phyloP scores from a whole-genome alignment of 2,888 invertebrate species.

The Anodontia alba region DNA sequence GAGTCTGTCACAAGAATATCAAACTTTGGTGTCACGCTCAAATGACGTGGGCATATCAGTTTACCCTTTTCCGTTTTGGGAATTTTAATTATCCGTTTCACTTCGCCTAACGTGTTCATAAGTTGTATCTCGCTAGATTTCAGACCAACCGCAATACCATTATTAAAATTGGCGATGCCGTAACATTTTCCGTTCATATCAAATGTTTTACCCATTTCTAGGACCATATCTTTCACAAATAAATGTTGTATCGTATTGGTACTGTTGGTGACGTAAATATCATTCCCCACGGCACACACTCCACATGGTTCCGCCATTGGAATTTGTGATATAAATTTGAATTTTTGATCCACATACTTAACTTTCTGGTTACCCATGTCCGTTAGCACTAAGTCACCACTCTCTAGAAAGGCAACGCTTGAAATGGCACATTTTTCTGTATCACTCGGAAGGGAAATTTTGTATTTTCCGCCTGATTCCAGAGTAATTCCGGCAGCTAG shows the following conservation, averaged over 20 bases:
- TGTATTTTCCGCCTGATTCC: constrained; percentile 12
- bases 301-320: not conserved
- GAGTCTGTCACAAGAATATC: constrained; percentile 2
- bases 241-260: not conserved
- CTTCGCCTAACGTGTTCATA: not conserved
- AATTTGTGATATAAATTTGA: not conserved
- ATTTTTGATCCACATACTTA: not conserved
- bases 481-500: constrained; percentile 1
- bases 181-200: not conserved
- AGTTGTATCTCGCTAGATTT: not conserved
- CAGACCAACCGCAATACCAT: not conserved
- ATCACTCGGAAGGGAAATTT: constrained; percentile 3
- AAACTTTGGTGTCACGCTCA: not conserved
- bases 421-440: not conserved
- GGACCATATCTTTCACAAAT: not conserved
- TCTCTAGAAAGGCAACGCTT: not conserved
- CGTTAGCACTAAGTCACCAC: not conserved
- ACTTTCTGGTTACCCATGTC: not conserved
- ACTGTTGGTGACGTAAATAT: not conserved
- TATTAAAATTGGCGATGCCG: constrained; percentile 5
- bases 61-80: not conserved
- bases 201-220: not conserved
- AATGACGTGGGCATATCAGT: not conserved
- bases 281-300: not conserved
- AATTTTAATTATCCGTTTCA: constrained; percentile 2